These are phyloP conservation scores for Semicossyphus pulcher DNA, from an alignment of 2,113 vertebrate species.

Conservation along the genomic window DNA sequence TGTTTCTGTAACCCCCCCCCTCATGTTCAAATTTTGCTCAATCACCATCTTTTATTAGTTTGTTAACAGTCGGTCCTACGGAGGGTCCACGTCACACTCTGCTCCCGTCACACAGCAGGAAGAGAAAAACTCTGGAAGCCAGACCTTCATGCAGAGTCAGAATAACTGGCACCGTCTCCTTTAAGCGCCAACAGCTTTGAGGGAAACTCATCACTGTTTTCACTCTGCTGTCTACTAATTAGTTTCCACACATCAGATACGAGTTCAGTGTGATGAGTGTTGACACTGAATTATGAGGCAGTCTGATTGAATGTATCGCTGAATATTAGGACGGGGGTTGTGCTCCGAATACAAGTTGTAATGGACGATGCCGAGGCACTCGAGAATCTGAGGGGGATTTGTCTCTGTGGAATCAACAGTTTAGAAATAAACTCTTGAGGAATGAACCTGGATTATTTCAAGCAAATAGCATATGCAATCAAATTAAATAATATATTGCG, in stretches of 20 bases:
- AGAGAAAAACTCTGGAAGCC: neutral
- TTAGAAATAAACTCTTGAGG: too few relatives aligned
- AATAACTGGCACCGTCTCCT: neutral
- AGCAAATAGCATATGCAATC: too few relatives aligned
- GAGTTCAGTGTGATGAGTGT: neutral
- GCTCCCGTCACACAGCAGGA: neutral
- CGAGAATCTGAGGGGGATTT: neutral
- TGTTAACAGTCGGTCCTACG: neutral
- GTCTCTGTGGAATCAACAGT: too few relatives aligned
- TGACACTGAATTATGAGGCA: neutral
- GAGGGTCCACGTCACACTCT: neutral
- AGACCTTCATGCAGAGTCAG: neutral
- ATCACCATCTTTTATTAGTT: neutral
- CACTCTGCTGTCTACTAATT: neutral
- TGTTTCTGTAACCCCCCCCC: too few relatives aligned
- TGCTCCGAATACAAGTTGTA: neutral
- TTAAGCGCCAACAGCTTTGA: neutral
- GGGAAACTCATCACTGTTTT: neutral
- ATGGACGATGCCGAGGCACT: neutral
- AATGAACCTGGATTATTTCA: too few relatives aligned
- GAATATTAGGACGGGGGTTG: neutral
- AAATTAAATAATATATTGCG: too few relatives aligned
- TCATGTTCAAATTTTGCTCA: too few relatives aligned
- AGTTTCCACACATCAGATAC: neutral
- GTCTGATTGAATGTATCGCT: neutral